Evolutionary conservation across 2,797 vertebrate species (phyloP).

Genomic region (Falco cherrug): DNA sequence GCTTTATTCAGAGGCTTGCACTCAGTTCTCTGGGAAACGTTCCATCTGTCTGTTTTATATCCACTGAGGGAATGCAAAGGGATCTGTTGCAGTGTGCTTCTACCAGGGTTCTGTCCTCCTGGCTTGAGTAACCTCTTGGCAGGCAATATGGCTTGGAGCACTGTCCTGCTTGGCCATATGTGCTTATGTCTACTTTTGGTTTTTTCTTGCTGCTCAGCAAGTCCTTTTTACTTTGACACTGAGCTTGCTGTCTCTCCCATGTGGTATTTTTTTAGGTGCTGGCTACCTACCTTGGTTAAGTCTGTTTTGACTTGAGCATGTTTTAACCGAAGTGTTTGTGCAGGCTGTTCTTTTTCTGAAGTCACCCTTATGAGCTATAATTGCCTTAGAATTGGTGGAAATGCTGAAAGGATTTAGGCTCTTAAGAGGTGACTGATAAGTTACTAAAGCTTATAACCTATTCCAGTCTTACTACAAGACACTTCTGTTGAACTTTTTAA

Average conservation of each 20-base stretch:
- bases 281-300: not conserved
- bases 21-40: not conserved
- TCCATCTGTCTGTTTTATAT: not conserved
- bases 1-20: fast-evolving
- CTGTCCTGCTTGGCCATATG: not conserved
- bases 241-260: not conserved
- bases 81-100: not conserved
- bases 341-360: not conserved
- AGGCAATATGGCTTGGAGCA: not conserved
- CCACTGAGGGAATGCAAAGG: not conserved
- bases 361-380: not conserved
- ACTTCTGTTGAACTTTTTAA: not conserved
- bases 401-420: not conserved
- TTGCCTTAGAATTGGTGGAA: not conserved
- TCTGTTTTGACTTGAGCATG: not conserved
- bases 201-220: not conserved
- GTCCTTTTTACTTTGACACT: not conserved
- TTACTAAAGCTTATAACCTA: not conserved
- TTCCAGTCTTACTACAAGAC: not conserved
- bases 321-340: not conserved
- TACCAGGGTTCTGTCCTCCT: not conserved
- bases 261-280: not conserved
- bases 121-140: not conserved
- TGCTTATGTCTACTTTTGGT: not conserved
- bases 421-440: not conserved